Evolutionary conservation across 92 coral and sea anemone genomes (phyloP).

Genomic region (Virgularia gustaviana): DNA sequence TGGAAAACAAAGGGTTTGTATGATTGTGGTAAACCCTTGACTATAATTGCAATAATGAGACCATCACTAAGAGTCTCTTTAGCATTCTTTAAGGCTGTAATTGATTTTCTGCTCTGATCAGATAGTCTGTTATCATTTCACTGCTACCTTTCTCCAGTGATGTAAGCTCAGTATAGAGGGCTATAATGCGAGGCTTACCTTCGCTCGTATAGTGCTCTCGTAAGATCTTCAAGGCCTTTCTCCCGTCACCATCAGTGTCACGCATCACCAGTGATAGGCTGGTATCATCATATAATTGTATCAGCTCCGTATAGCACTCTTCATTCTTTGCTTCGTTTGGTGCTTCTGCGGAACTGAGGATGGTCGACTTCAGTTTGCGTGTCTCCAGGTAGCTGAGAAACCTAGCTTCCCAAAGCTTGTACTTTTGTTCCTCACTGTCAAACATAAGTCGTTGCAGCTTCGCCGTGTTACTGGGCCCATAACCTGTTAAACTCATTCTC

Average conservation of each 20-base stretch:
- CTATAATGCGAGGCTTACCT: constrained; percentile 39
- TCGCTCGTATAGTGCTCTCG: too few relatives aligned
- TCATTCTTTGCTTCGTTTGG: constrained; percentile 18
- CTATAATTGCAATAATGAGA: constrained; percentile 43
- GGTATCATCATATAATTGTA: too few relatives aligned
- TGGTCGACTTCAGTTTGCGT: constrained; percentile 24
- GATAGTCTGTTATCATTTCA: constrained; percentile 40
- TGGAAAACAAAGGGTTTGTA: constrained; percentile 42
- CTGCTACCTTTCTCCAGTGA: constrained; percentile 25
- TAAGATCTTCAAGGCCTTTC: too few relatives aligned
- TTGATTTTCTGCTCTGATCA: constrained; percentile 43
- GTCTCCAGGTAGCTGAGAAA: constrained; percentile 37
- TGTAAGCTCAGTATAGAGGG: constrained; percentile 46
- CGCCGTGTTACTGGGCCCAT: constrained; percentile 15
- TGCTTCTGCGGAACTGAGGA: background rate
- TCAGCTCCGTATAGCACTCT: too few relatives aligned
- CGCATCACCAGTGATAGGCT: too few relatives aligned
- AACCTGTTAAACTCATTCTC: constrained; percentile 7
- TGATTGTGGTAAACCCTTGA: constrained; percentile 38
- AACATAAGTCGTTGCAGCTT: constrained; percentile 24
- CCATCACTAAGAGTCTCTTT: constrained; percentile 46
- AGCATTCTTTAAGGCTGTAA: constrained; percentile 37
- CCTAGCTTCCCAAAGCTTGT: constrained; percentile 45
- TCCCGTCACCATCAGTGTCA: too few relatives aligned
- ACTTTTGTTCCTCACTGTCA: constrained; percentile 50